Base-by-base conservation (phyloP, 2,888 invertebrate genomes). In the Drosophila robusta region DNA sequence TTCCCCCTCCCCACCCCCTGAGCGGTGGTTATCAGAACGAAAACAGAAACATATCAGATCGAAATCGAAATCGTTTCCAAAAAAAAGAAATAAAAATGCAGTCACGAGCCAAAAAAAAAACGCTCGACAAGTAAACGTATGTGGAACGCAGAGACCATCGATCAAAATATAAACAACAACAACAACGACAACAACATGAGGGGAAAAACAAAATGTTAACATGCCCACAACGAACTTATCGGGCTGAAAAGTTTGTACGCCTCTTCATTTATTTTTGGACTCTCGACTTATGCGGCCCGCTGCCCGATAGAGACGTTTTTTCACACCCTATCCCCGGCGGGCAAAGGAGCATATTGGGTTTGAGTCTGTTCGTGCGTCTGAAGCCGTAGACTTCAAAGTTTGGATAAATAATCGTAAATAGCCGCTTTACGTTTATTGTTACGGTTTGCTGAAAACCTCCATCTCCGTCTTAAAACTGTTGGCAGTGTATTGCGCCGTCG, bases 221-320 rank as follows among this genome's bases (percentile, higher is more conserved):
- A 81, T 70, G 70, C 55, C 60, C 78, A 75, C 68, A 67, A 22
- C 55, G 58, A 71, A 83, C 87, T 85, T 85, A 85, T 85, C 84
- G 84, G 71, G 3, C 41, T 70, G 67, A 68, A 86, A 24, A 16
- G 67, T 82, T 73, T 74, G 73, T 82, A 88, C 80, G 88, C 80
- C 78, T 78, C 65, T 78, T 75, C 71, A 70, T 78, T 80, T 80
- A 71, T 79, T 78, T 70, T 77, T 44, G 79, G 60, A 67, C 63
- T 67, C 67, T 54, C 41, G 68, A 50, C 46, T 54, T 55, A 38
- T 47, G 34, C 51, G 41, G 41, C 5, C 18, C 41, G 18, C 41
- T 12, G 41, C 16, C 44, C 69, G 58, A 64, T 78, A 49, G 60
- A 58, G 36, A 60, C 32, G 44, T 44, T 36, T 36, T 36, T 36